Evolutionary conservation across 2,888 invertebrate species (phyloP).

Genomic region (Patella depressa): DNA sequence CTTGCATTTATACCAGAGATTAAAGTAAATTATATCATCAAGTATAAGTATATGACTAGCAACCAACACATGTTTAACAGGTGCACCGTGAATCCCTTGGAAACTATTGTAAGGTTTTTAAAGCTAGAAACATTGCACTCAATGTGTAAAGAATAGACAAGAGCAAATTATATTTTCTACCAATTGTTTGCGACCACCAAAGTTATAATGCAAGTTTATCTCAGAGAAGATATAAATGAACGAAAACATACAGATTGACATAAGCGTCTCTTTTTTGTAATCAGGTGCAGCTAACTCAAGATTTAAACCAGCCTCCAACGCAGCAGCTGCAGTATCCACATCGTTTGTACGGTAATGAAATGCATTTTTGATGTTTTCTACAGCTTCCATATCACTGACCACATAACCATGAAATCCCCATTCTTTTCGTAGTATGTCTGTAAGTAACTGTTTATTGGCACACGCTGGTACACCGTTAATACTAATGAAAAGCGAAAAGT

Average conservation of each 20-base stretch:
- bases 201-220: too few relatives aligned
- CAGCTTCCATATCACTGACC: conserved; percentile 59
- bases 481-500: conserved; percentile 33
- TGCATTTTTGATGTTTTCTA: conserved; percentile 45
- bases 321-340: conserved; percentile 40
- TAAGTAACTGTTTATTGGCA: conserved; percentile 55
- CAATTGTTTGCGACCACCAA: too few relatives aligned
- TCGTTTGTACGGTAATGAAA: conserved; percentile 43
- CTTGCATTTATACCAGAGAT: too few relatives aligned
- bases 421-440: conserved; percentile 50
- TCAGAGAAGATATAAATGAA: too few relatives aligned
- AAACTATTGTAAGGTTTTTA: too few relatives aligned
- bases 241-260: not conserved
- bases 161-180: too few relatives aligned
- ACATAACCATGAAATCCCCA: conserved; percentile 63
- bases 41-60: too few relatives aligned
- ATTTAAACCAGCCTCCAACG: conserved; percentile 47
- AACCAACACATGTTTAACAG: too few relatives aligned
- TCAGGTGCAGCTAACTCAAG: conserved; percentile 48
- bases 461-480: conserved; percentile 63
- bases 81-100: too few relatives aligned
- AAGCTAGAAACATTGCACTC: too few relatives aligned
- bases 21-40: too few relatives aligned
- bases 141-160: too few relatives aligned
- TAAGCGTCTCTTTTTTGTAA: conserved; percentile 15